Evolutionary conservation across 2,797 vertebrate genomes (phyloP).

Genomic region (Ispidina picta): DNA sequence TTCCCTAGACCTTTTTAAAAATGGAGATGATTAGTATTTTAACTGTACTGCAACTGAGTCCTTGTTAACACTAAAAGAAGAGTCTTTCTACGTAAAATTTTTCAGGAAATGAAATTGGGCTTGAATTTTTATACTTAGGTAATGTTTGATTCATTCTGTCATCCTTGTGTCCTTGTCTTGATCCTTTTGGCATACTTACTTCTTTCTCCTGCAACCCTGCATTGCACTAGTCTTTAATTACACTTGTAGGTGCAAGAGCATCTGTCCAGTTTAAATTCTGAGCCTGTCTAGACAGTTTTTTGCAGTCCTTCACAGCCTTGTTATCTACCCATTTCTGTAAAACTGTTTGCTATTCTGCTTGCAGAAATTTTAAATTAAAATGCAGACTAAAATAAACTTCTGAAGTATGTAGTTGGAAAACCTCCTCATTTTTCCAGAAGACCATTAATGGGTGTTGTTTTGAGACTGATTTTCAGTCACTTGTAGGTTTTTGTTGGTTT

Average conservation of each 20-base stretch:
- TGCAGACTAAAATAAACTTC: background rate
- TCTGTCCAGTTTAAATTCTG: background rate
- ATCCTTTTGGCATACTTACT: background rate
- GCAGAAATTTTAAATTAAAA: background rate
- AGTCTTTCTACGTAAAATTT: background rate
- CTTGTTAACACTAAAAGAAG: background rate
- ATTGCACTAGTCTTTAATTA: background rate
- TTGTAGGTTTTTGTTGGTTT: background rate
- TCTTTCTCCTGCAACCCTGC: background rate
- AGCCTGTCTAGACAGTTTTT: background rate
- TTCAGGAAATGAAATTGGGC: background rate
- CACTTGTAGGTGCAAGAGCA: background rate
- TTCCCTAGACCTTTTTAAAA: background rate
- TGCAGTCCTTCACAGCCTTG: background rate
- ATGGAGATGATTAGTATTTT: background rate
- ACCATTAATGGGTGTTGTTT: background rate
- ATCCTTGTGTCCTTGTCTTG: background rate
- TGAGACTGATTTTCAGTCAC: background rate
- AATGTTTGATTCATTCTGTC: background rate
- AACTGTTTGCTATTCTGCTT: background rate
- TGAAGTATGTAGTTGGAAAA: background rate
- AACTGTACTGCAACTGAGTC: background rate
- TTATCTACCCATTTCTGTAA: background rate
- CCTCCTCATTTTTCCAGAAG: background rate
- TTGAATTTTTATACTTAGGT: background rate